These are phyloP conservation scores for Leucoraja erinaceus DNA, from an alignment of 2,113 vertebrate species.

Conservation along the genomic window DNA sequence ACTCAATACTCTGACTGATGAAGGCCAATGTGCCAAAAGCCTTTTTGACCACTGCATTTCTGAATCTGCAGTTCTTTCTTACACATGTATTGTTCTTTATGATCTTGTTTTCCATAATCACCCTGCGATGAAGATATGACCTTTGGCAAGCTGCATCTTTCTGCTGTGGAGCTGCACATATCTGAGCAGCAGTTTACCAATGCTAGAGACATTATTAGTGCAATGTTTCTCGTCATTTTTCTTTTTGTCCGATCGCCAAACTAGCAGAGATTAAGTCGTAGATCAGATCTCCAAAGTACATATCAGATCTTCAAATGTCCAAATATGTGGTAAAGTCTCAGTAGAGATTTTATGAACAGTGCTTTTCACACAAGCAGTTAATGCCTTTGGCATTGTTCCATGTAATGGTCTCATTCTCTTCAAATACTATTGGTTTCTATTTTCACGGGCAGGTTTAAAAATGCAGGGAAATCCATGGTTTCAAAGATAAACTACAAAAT, in stretches of 20 bases:
- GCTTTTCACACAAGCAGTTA: not conserved
- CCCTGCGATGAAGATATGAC: not conserved
- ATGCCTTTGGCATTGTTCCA: not conserved
- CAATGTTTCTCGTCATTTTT: not conserved
- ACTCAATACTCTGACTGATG: too few relatives aligned
- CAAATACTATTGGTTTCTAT: not conserved
- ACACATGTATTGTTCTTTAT: too few relatives aligned
- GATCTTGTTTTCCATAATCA: not conserved
- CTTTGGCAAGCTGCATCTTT: too few relatives aligned
- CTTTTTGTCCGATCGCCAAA: not conserved
- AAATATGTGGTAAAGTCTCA: too few relatives aligned
- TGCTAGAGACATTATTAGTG: not conserved
- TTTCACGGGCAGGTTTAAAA: not conserved
- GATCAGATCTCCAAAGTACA: too few relatives aligned
- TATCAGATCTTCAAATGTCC: too few relatives aligned
- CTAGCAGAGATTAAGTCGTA: too few relatives aligned
- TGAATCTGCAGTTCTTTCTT: too few relatives aligned
- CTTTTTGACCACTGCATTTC: too few relatives aligned
- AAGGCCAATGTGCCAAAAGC: too few relatives aligned
- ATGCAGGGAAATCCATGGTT: not conserved
- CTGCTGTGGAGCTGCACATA: too few relatives aligned
- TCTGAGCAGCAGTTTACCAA: not conserved
- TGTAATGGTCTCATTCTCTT: not conserved
- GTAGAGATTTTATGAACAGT: not conserved
- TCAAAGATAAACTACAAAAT: too few relatives aligned